A percentile compares a stretch with the other conserved stretches of the same genome.
phyloP scores from a whole-genome alignment of 2,113 vertebrate species.

The Puma concolor region DNA sequence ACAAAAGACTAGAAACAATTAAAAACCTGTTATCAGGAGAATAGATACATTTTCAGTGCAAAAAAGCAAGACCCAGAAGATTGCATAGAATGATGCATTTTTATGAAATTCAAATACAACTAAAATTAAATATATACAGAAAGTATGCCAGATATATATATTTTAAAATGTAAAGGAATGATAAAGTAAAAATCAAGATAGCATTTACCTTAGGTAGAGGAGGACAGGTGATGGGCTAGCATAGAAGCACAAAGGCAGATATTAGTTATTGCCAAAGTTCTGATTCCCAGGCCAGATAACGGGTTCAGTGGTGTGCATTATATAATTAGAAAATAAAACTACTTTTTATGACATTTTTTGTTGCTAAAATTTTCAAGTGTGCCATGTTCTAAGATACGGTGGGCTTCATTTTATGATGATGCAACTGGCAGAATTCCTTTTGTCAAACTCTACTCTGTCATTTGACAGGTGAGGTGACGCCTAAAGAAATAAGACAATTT shows the following conservation, averaged over 20 bases:
- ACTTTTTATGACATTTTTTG: background rate
- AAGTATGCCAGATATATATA: background rate
- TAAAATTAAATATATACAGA: background rate
- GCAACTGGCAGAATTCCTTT: background rate
- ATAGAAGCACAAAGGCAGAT: background rate
- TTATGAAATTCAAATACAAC: background rate
- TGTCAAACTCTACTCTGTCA: background rate
- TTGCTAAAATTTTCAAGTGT: background rate
- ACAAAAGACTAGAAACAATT: background rate
- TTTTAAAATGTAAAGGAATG: background rate
- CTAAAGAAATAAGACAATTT: background rate
- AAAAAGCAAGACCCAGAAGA: background rate
- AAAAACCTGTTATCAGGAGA: background rate
- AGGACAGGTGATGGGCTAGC: background rate
- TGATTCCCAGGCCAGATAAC: background rate
- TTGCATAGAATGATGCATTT: background rate
- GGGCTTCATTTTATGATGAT: background rate
- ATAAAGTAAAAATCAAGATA: constrained; percentile 5
- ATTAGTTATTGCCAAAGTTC: background rate
- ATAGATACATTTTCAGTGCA: background rate
- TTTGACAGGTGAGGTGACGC: background rate
- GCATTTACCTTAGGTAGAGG: background rate
- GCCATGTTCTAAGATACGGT: background rate
- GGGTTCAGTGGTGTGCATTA: background rate
- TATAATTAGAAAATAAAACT: background rate